Conservation (phyloP, 2,888 invertebrate species). For the Xylota segnis region DNA sequence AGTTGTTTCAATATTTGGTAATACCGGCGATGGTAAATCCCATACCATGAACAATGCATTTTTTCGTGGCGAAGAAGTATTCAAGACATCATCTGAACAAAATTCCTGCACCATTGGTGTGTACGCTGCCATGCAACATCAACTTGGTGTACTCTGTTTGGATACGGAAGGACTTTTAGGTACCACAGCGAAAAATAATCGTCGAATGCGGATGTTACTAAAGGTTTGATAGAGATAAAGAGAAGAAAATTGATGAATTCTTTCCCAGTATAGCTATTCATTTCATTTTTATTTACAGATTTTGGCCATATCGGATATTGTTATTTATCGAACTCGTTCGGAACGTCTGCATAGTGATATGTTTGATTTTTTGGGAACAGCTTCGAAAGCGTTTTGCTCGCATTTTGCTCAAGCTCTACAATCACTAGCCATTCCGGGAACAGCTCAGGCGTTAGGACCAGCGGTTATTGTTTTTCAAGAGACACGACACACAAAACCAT, state of each 20-base stretch:
- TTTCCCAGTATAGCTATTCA: no score
- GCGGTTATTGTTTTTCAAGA: slow-evolving; percentile 92
- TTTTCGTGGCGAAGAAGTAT: slow-evolving; percentile 87
- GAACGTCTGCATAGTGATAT: slow-evolving; percentile 91
- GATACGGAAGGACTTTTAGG: slow-evolving; percentile 93
- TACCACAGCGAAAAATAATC: slow-evolving; percentile 81
- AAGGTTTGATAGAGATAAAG: slow-evolving; percentile 85
- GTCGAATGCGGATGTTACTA: slow-evolving; percentile 88
- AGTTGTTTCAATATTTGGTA: slow-evolving; percentile 93
- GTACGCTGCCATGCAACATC: slow-evolving; percentile 90
- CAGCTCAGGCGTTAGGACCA: slow-evolving; percentile 88
- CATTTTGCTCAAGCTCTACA: slow-evolving; percentile 88
- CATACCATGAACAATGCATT: slow-evolving; percentile 91
- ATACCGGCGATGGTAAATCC: slow-evolving; percentile 93
- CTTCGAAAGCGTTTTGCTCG: slow-evolving; percentile 90
- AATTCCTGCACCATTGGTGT: slow-evolving; percentile 92
- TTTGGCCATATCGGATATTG: slow-evolving; percentile 92
- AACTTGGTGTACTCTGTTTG: slow-evolving; percentile 88
- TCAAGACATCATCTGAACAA: slow-evolving; percentile 84
- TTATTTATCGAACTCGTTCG: slow-evolving; percentile 90
- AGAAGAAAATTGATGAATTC: not conserved
- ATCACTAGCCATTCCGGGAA: slow-evolving; percentile 80
- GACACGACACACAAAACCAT: slow-evolving; percentile 89
- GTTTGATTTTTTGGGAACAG: slow-evolving; percentile 91
- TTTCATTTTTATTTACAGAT: slow-evolving; percentile 84